Percentiles rank a stretch among this genome's conserved stretches.
Evolutionary conservation across 1,140 invertebrate species (phyloP).

Genomic region (Whitmania pigra): DNA sequence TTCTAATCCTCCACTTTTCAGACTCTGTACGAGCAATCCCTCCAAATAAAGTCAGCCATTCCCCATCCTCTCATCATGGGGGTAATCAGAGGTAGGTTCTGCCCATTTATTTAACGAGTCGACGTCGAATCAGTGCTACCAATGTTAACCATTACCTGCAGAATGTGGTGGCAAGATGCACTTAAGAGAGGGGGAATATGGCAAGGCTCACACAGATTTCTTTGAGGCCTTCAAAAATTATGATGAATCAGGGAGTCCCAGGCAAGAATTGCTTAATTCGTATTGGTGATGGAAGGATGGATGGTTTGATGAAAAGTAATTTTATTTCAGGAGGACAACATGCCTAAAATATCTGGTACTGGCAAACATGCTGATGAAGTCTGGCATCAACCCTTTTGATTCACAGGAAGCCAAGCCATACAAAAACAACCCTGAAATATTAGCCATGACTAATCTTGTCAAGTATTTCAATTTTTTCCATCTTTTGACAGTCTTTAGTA

Average conservation of each 20-base stretch:
- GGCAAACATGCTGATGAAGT: constrained; percentile 98
- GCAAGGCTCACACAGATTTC: constrained; percentile 97
- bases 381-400: constrained; percentile 99
- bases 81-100: constrained; percentile 72
- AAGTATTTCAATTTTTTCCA: constrained; percentile 43
- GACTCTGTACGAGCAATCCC: constrained; percentile 89
- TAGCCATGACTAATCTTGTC: constrained; percentile 98
- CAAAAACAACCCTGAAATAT: constrained; percentile 96
- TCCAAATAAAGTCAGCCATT: constrained; percentile 98
- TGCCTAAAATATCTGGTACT: constrained; percentile 96
- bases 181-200: constrained; percentile 91
- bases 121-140: too few species aligned
- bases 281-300: background rate
- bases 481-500: background rate
- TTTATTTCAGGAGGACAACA: constrained; percentile 58
- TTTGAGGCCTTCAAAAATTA: constrained; percentile 99
- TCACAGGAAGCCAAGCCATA: constrained; percentile 99
- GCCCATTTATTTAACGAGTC: background rate
- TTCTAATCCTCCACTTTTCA: constrained; percentile 25
- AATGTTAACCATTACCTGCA: constrained; percentile 38
- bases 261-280: constrained; percentile 39
- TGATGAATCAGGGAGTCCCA: constrained; percentile 94
- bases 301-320: background rate
- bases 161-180: constrained; percentile 99
- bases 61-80: constrained; percentile 99